Evolutionary conservation across 2,888 invertebrate species (phyloP).

Genomic region (Diarsia rubi): DNA sequence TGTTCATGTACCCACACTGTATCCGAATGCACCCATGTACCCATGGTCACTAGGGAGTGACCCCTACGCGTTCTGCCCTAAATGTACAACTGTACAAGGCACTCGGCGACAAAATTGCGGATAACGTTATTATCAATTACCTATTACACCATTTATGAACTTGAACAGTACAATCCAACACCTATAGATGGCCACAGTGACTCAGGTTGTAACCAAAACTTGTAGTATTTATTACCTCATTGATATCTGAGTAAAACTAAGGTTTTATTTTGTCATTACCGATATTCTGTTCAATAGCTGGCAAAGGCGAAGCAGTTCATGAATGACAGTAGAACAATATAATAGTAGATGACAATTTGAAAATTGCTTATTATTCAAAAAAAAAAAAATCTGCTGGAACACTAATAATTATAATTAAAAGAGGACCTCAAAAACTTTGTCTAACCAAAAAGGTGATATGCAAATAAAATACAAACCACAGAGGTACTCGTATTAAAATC

Average conservation of each 20-base stretch:
- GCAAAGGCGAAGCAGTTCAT: background rate
- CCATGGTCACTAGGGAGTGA: no score
- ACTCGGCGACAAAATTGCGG: background rate
- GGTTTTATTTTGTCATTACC: background rate
- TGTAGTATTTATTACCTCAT: constrained; percentile 27
- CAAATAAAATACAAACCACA: constrained; percentile 19
- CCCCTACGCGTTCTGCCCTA: background rate
- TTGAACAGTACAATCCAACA: constrained; percentile 9
- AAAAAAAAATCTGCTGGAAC: background rate
- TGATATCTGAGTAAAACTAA: constrained; percentile 16
- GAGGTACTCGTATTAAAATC: constrained; percentile 27
- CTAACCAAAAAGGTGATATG: background rate
- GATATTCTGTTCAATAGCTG: no score
- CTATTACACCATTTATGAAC: constrained; percentile 24
- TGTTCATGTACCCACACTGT: background rate
- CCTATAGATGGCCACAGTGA: constrained; percentile 3
- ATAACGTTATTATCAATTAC: constrained; percentile 17
- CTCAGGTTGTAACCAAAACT: constrained; percentile 26
- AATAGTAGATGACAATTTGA: background rate
- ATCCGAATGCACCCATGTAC: no score
- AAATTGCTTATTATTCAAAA: background rate
- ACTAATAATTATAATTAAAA: no score
- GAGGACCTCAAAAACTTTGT: no score
- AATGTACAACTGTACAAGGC: background rate
- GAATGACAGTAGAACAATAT: background rate